Evolutionary conservation across 2,797 vertebrate species (phyloP).

Genomic region (Glyptemys insculpta): DNA sequence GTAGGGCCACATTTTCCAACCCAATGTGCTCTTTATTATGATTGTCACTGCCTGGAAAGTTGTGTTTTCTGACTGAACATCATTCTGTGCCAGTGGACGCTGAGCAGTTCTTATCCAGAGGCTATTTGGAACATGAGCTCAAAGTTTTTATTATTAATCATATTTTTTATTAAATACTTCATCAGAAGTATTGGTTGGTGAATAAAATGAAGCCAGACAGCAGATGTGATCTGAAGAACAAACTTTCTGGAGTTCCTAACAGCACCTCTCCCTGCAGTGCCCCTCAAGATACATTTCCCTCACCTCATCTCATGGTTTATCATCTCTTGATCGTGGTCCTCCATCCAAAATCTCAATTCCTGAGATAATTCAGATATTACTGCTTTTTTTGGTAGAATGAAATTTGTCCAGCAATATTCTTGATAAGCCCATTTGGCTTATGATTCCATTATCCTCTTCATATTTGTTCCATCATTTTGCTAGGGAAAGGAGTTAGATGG

Average conservation of each 20-base stretch:
- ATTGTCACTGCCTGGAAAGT: background rate
- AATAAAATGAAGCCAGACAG: background rate
- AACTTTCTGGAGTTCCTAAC: background rate
- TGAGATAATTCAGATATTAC: too few species aligned
- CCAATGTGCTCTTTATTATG: background rate
- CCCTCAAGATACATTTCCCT: background rate
- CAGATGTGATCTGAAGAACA: background rate
- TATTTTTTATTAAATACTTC: background rate
- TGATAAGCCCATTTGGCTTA: background rate
- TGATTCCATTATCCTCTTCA: background rate
- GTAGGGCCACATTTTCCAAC: background rate
- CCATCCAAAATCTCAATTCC: background rate
- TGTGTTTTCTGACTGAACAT: background rate
- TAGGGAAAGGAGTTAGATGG: background rate
- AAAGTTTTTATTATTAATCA: background rate
- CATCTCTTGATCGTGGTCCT: background rate
- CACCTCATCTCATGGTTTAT: background rate
- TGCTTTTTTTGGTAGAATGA: background rate
- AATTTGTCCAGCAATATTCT: background rate
- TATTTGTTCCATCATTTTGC: background rate
- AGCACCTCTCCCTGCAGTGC: background rate
- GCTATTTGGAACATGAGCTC: rapidly evolving
- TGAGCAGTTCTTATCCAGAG: background rate
- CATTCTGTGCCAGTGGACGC: background rate
- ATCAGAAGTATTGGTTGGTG: background rate